phyloP scores from a whole-genome alignment of 2,797 vertebrate genomes.

The Urocyon cinereoargenteus region DNA sequence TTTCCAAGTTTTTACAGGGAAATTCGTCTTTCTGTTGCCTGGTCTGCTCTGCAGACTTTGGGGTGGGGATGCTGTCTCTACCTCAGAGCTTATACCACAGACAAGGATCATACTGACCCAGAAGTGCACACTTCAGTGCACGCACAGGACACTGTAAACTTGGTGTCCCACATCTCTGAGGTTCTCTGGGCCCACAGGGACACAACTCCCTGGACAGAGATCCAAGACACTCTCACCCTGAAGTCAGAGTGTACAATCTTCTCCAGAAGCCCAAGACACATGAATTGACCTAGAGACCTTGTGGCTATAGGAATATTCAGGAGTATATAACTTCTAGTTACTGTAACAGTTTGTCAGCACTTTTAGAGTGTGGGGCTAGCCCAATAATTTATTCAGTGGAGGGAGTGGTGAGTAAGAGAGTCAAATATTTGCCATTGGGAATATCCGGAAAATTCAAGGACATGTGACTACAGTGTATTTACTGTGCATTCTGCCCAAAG shows the following conservation, averaged over 20 bases:
- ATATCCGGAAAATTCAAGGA: background rate
- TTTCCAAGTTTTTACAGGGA: constrained; percentile 24
- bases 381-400: background rate
- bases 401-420: background rate
- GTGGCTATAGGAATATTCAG: background rate
- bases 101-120: fast-evolving
- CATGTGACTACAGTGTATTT: background rate
- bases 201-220: background rate
- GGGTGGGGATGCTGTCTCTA: background rate
- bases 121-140: background rate
- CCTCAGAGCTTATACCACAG: background rate
- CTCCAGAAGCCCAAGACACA: background rate
- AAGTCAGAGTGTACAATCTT: background rate
- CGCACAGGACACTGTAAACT: no score
- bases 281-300: background rate
- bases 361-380: background rate
- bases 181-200: background rate
- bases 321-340: background rate
- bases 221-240: background rate
- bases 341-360: background rate
- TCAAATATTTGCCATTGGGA: background rate
- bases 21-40: background rate
- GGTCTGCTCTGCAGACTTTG: background rate
- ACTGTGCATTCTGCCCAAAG: background rate
- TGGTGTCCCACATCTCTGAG: background rate